These are phyloP conservation scores for Chrysolina americana DNA, from an alignment of 2,888 invertebrate genomes.

Conservation along the genomic window DNA sequence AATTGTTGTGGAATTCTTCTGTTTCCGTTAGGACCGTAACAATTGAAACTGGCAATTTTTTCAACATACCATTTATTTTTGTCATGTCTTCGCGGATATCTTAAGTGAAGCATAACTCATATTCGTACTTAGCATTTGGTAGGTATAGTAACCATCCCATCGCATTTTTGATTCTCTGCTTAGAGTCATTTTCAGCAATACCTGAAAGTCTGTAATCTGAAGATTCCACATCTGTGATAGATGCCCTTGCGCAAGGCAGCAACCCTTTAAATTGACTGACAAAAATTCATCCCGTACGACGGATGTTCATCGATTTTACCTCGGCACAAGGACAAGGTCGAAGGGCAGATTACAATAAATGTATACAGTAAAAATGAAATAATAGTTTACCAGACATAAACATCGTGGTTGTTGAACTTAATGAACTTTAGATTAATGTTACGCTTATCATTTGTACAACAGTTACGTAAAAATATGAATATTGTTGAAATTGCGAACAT, in stretches of 20 bases:
- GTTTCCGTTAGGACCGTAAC: too few relatives aligned
- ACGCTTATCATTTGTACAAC: not conserved
- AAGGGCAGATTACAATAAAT: not conserved
- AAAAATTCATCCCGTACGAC: not conserved
- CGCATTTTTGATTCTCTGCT: too few relatives aligned
- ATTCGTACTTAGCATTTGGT: too few relatives aligned
- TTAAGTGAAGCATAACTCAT: too few relatives aligned
- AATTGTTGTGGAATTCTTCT: too few relatives aligned
- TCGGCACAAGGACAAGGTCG: conserved; percentile 22
- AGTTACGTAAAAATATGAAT: not conserved
- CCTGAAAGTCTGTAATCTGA: too few relatives aligned
- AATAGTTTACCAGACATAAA: not conserved
- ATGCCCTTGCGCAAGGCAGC: not conserved
- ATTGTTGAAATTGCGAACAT: not conserved
- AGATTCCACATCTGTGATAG: not conserved
- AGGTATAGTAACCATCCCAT: too few relatives aligned
- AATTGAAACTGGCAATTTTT: too few relatives aligned
- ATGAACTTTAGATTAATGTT: conserved; percentile 4
- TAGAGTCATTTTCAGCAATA: too few relatives aligned
- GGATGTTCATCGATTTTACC: conserved; percentile 18
- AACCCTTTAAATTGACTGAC: not conserved
- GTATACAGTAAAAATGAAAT: not conserved
- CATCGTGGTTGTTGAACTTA: not conserved
- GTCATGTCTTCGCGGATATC: too few relatives aligned
- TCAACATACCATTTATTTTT: too few relatives aligned